These are phyloP conservation scores for Melanostoma scalare DNA, from an alignment of 2,888 invertebrate species.

Conservation along the genomic window DNA sequence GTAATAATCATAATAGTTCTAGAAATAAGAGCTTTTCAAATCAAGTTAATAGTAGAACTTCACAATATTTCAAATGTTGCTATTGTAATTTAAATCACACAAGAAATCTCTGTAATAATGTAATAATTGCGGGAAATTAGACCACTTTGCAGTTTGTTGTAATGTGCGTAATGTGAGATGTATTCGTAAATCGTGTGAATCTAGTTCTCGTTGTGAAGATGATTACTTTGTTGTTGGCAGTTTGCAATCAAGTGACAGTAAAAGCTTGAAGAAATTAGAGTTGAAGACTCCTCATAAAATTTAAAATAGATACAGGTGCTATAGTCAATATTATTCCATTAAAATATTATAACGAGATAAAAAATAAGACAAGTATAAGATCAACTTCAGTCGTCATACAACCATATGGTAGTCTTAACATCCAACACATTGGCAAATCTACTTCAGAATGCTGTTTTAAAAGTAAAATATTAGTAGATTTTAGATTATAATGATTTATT, in stretches of 20 bases:
- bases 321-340: slow-evolving; percentile 6
- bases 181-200: not conserved
- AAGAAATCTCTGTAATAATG: no score
- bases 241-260: not conserved
- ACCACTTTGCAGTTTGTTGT: slow-evolving; percentile 25
- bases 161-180: not conserved
- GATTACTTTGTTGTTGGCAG: slow-evolving; percentile 21
- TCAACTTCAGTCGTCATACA: slow-evolving; percentile 14
- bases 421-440: not conserved
- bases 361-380: slow-evolving; percentile 10
- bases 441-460: not conserved
- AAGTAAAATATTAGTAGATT: slow-evolving; percentile 1
- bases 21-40: not conserved
- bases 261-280: slow-evolving; percentile 12
- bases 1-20: no score
- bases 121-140: slow-evolving; percentile 16
- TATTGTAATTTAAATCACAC: slow-evolving; percentile 17
- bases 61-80: not conserved
- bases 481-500: no score
- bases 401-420: slow-evolving; percentile 20
- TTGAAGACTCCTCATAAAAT: not conserved
- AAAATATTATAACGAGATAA: not conserved
- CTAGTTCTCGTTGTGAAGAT: not conserved
- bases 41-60: slow-evolving; percentile 1
- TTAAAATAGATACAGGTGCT: slow-evolving; percentile 12